These are phyloP conservation scores for Drosophila auraria DNA, from an alignment of 1,140 invertebrate genomes.

Conservation along the genomic window DNA sequence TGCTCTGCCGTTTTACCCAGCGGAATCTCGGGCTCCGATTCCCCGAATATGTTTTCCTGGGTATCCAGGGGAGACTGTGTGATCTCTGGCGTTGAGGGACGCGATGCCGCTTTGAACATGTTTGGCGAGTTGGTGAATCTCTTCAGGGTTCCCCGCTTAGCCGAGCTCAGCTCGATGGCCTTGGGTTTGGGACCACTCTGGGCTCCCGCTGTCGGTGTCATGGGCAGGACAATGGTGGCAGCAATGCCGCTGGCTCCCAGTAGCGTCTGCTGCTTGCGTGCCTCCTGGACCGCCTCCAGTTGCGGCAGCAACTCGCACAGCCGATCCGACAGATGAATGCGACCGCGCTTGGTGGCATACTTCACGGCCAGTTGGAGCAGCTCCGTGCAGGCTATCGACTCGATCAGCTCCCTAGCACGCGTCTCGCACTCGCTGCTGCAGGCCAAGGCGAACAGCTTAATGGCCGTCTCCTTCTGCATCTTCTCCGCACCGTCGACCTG, in stretches of 20 bases:
- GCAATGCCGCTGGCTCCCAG: constrained; percentile 64
- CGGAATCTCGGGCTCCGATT: constrained; percentile 50
- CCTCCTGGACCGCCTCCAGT: constrained; percentile 75
- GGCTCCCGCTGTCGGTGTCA: constrained; percentile 27
- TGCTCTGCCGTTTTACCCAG: constrained; percentile 47
- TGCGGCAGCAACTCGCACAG: constrained; percentile 85
- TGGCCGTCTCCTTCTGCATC: constrained; percentile 90
- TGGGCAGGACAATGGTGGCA: constrained; percentile 66
- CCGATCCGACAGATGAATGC: constrained; percentile 91
- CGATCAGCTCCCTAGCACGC: constrained; percentile 94
- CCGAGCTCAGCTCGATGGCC: constrained; percentile 67
- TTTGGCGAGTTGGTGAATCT: constrained; percentile 68
- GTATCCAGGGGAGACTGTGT: constrained; percentile 46
- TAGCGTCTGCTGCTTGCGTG: constrained; percentile 66
- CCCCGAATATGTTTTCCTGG: constrained; percentile 72
- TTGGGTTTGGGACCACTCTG: constrained; percentile 63
- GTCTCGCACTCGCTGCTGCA: constrained; percentile 93
- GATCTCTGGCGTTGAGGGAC: constrained; percentile 57
- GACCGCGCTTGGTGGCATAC: constrained; percentile 92
- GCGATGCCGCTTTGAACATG: constrained; percentile 62
- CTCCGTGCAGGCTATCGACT: constrained; percentile 91
- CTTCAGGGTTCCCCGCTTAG: constrained; percentile 66
- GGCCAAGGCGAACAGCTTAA: constrained; percentile 94
- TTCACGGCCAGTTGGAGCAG: constrained; percentile 94
- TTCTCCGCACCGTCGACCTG: constrained; percentile 86